Conservation (phyloP, 2,797 vertebrate genomes). For the Pangasius krempfi region DNA sequence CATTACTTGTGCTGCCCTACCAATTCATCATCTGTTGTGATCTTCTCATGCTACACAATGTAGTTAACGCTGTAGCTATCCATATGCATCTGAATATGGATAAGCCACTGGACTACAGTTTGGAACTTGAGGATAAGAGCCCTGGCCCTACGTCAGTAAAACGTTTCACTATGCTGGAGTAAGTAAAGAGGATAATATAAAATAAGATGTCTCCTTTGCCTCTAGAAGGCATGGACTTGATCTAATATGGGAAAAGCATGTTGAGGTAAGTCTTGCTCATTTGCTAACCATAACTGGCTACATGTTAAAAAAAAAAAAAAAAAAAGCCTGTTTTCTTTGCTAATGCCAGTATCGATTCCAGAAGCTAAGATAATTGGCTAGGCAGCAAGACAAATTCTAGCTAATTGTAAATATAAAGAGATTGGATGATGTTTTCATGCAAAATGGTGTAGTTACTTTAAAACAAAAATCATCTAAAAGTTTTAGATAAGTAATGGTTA, state of each 20-base stretch:
- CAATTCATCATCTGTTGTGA: conserved; percentile 2
- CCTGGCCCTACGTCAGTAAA: background rate
- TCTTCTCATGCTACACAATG: background rate
- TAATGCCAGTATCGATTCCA: background rate
- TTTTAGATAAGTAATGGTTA: too few species aligned
- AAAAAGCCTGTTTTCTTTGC: background rate
- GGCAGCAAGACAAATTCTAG: background rate
- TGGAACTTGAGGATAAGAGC: background rate
- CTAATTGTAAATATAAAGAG: background rate
- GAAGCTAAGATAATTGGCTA: background rate
- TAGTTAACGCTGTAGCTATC: background rate
- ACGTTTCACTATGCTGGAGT: background rate
- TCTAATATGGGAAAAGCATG: background rate
- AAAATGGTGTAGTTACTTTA: background rate
- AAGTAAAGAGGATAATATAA: background rate
- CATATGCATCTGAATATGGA: background rate
- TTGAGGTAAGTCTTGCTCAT: background rate
- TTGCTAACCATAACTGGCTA: background rate
- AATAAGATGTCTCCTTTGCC: background rate
- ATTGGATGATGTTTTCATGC: background rate
- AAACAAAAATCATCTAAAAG: background rate
- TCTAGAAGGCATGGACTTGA: background rate
- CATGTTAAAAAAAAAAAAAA: background rate
- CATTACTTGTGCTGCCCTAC: background rate
- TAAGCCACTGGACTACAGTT: background rate